Evolutionary conservation across 2,113 vertebrate species (phyloP).

Genomic region (Oreotrochilus melanogaster): DNA sequence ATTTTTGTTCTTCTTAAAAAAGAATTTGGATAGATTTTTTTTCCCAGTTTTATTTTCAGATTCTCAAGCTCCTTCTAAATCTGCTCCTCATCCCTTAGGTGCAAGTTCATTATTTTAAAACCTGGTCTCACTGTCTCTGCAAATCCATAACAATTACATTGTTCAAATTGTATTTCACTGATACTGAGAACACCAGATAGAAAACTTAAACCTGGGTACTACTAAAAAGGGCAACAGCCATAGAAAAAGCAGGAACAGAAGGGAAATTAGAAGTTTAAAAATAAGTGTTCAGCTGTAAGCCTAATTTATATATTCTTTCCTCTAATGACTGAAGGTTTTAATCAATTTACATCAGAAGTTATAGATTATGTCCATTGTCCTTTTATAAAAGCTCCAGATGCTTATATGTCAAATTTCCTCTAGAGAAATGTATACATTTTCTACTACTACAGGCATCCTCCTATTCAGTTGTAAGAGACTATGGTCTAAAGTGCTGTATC

Average conservation of each 20-base stretch:
- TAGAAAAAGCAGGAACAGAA: background rate
- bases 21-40: background rate
- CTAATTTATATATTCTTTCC: background rate
- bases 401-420: background rate
- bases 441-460: background rate
- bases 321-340: background rate
- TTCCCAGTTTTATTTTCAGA: background rate
- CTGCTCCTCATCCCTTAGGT: background rate
- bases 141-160: background rate
- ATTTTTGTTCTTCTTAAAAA: background rate
- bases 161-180: background rate
- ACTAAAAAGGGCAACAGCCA: background rate
- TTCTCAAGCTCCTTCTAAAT: background rate
- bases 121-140: background rate
- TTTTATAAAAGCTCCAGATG: background rate
- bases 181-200: background rate
- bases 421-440: background rate
- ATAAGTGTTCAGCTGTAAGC: background rate
- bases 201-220: background rate
- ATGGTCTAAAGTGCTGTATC: background rate
- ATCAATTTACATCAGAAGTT: background rate
- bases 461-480: background rate
- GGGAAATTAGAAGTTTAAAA: background rate
- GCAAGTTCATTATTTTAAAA: background rate
- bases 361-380: background rate